Percentiles rank a stretch among this genome's conserved stretches.
These are phyloP conservation scores for Thereva unica DNA, from an alignment of 2,888 invertebrate species.

Conservation along the genomic window DNA sequence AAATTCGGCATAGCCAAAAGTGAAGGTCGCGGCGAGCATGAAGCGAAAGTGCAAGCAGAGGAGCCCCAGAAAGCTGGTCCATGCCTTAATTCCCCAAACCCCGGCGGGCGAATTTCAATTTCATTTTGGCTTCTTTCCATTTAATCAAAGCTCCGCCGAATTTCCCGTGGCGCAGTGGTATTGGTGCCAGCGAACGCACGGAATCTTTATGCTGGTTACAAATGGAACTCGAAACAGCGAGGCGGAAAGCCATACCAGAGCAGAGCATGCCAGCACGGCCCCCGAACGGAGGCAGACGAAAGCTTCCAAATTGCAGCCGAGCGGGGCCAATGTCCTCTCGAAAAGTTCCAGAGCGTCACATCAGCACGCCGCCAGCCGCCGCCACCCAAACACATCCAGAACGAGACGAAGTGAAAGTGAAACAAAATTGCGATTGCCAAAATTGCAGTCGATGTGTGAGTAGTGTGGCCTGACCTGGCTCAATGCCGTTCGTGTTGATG, in stretches of 20 bases:
- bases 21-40: no score
- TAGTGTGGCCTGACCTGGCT: constrained; percentile 46
- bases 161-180: no score
- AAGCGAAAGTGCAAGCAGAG: no score
- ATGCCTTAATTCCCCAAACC: no score
- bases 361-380: not conserved
- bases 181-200: not conserved
- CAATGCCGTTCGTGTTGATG: constrained; percentile 46
- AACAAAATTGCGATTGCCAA: constrained; percentile 36
- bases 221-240: constrained; percentile 11
- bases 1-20: no score
- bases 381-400: constrained; percentile 17
- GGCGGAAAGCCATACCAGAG: constrained; percentile 1
- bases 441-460: constrained; percentile 14
- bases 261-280: constrained; percentile 20
- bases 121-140: no score
- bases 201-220: not conserved
- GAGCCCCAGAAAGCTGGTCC: no score
- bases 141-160: no score
- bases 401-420: constrained; percentile 17
- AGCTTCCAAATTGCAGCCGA: constrained; percentile 24
- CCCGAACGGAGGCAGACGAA: constrained; percentile 14
- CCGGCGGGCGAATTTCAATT: no score
- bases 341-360: not conserved
- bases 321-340: constrained; percentile 23